These are phyloP conservation scores for Hoplodrina blanda DNA, from an alignment of 2,888 invertebrate species.

Conservation along the genomic window DNA sequence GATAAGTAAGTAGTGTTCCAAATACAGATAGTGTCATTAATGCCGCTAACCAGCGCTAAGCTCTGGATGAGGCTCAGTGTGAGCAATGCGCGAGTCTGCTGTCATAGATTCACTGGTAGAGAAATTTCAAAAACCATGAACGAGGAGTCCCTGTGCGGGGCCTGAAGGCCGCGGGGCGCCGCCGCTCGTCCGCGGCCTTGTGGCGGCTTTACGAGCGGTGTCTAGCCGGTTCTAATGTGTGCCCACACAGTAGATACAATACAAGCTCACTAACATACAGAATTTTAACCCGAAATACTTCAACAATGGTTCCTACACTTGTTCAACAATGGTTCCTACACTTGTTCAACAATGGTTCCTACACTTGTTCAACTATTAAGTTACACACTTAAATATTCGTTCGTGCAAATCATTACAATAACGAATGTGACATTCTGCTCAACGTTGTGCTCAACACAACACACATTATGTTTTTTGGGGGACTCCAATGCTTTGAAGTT, in stretches of 20 bases:
- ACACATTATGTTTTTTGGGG: not conserved
- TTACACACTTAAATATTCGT: no score
- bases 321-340: no score
- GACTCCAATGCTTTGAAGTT: not conserved
- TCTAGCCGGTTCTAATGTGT: slow-evolving; percentile 46
- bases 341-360: no score
- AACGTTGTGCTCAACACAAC: no score
- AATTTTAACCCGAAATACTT: not conserved
- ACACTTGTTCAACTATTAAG: no score
- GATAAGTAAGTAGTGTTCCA: slow-evolving; percentile 11
- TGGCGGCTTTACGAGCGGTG: slow-evolving; percentile 45
- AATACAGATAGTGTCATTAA: slow-evolving; percentile 14
- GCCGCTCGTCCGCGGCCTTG: slow-evolving; percentile 35
- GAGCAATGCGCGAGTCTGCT: no score
- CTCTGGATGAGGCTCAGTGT: no score
- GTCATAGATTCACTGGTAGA: no score
- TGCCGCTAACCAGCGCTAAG: slow-evolving; percentile 3
- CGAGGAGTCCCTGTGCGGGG: not conserved
- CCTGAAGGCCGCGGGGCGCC: not conserved
- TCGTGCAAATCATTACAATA: no score
- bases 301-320: no score
- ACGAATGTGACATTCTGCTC: not conserved
- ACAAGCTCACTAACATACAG: no score
- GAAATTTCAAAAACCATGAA: not conserved
- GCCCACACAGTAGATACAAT: not conserved